These are phyloP conservation scores for Agonum fuliginosum DNA, from an alignment of 2,888 invertebrate genomes.

Conservation along the genomic window DNA sequence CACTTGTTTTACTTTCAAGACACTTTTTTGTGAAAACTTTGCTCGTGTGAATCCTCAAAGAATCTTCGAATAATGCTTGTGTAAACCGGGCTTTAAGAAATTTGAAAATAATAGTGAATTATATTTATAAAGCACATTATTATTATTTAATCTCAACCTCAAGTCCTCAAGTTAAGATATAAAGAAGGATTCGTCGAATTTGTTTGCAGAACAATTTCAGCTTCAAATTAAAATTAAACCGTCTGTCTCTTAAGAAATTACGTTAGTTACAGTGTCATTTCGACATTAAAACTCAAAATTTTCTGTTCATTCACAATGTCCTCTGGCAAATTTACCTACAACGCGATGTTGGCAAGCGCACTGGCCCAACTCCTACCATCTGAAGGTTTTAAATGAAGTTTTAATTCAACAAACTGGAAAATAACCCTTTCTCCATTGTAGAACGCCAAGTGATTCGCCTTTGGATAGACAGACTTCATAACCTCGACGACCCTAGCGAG, in stretches of 20 bases:
- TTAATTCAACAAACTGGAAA: constrained; percentile 10
- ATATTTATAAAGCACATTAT: no score
- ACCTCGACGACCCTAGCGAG: constrained; percentile 67
- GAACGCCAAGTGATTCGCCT: constrained; percentile 67
- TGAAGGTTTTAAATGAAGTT: constrained; percentile 66
- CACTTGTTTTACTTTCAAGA: no score
- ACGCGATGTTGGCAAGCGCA: constrained; percentile 72
- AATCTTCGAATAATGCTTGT: no score
- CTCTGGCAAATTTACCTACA: constrained; percentile 71
- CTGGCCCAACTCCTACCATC: constrained; percentile 71
- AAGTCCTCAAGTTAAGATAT: no score
- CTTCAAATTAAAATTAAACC: not conserved
- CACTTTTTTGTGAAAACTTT: no score
- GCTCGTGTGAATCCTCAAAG: no score
- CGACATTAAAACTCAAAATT: not conserved
- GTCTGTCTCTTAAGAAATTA: not conserved
- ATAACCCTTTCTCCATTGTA: constrained; percentile 59
- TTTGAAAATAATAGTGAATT: no score
- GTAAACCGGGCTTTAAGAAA: no score
- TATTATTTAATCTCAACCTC: no score
- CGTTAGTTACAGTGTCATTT: constrained; percentile 9
- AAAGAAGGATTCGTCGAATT: no score
- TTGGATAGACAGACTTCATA: constrained; percentile 71
- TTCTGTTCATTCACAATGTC: constrained; percentile 63
- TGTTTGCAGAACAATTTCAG: no score